Evolutionary conservation across 2,797 vertebrate genomes (phyloP).

Genomic region (Sardinella longiceps): DNA sequence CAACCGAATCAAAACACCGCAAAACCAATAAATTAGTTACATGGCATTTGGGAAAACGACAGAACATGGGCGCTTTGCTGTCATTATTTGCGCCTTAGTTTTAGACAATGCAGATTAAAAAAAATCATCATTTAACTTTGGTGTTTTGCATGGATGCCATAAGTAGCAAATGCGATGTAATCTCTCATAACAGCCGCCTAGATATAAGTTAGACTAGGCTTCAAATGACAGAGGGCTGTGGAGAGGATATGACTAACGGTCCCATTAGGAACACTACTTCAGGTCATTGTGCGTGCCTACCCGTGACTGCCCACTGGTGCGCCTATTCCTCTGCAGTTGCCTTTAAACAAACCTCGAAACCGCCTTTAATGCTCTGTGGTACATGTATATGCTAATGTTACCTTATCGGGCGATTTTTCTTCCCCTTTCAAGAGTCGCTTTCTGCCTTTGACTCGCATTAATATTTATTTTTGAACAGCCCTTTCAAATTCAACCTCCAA

Average conservation of each 20-base stretch:
- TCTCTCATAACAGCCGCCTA: background rate
- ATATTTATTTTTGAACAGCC: conserved; percentile 62
- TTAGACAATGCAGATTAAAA: background rate
- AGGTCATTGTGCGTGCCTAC: conserved; percentile 32
- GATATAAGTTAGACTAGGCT: no score
- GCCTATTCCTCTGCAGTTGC: conserved; percentile 45
- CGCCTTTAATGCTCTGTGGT: conserved; percentile 52
- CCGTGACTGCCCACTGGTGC: conserved; percentile 47
- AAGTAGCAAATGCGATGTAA: background rate
- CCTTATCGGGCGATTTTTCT: conserved; percentile 57
- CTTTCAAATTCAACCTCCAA: conserved; percentile 67
- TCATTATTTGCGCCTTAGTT: background rate
- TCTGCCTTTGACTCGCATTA: conserved; percentile 60
- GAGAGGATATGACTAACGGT: conserved; percentile 36
- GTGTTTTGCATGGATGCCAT: background rate
- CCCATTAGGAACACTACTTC: conserved; percentile 43
- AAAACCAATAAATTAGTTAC: background rate
- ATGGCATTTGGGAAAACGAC: background rate
- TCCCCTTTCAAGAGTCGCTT: conserved; percentile 62
- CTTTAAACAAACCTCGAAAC: conserved; percentile 55
- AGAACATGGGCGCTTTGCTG: background rate
- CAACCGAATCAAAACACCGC: background rate
- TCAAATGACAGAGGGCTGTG: conserved; percentile 1
- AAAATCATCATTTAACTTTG: background rate
- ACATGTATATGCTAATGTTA: conserved; percentile 53